Percentiles rank a stretch among this genome's conserved stretches.
phyloP scores from a whole-genome alignment of 2,888 invertebrate genomes.

The Pterostichus madidus region DNA sequence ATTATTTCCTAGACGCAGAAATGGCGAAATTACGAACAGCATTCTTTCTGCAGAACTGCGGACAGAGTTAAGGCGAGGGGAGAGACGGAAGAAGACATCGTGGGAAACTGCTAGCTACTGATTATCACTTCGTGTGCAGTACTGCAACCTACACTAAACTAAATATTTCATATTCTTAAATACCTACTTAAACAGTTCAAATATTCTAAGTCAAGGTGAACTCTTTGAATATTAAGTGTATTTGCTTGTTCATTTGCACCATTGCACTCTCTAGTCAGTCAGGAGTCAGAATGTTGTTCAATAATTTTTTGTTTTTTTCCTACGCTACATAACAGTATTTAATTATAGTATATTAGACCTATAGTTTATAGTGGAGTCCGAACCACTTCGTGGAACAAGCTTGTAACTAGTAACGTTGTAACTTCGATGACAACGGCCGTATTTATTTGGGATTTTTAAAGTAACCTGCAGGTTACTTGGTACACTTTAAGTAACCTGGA shows the following conservation, averaged over 20 bases:
- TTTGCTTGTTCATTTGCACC: neutral
- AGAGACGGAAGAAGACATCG: conserved; percentile 16
- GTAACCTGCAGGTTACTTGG: too few species aligned
- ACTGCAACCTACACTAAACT: conserved; percentile 41
- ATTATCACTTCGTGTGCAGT: conserved; percentile 31
- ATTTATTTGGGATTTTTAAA: too few species aligned
- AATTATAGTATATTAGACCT: too few species aligned
- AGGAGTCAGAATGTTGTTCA: too few species aligned
- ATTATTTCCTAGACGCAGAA: conserved; percentile 7
- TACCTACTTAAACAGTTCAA: conserved; percentile 23
- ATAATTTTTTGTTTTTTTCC: too few species aligned
- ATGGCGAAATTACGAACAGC: conserved; percentile 1
- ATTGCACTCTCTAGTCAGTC: too few species aligned
- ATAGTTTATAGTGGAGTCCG: too few species aligned
- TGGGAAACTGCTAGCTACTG: conserved; percentile 26
- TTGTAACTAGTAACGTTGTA: too few species aligned
- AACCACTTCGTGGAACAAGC: too few species aligned
- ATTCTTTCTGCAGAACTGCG: neutral
- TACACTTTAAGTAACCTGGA: too few species aligned
- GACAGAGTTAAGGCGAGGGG: neutral
- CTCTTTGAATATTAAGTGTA: neutral
- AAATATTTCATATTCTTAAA: conserved; percentile 34
- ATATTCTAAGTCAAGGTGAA: conserved; percentile 17
- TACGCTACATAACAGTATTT: too few species aligned
- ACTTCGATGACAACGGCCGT: too few species aligned